Percentiles rank a stretch among this genome's conserved stretches.
phyloP scores from a whole-genome alignment of 2,797 vertebrate species.

The Thripadectes ignobilis region DNA sequence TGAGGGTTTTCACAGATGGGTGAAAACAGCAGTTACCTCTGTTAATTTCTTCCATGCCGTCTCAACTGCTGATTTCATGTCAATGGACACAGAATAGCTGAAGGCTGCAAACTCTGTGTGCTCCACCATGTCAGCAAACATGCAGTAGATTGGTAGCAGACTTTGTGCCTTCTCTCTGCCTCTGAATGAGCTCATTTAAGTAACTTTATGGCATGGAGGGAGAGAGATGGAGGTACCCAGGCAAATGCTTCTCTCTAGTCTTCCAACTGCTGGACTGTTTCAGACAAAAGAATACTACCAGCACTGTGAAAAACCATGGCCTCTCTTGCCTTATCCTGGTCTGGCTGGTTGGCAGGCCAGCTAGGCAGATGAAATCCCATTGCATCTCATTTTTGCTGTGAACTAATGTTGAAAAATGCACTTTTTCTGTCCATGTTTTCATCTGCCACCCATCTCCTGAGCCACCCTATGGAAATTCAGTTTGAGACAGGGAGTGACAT shows the following conservation, averaged over 20 bases:
- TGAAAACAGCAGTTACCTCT: not conserved
- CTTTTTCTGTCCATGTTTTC: not conserved
- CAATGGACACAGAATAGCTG: not conserved
- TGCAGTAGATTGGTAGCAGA: not conserved
- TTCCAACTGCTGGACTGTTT: not conserved
- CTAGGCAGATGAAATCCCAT: not conserved
- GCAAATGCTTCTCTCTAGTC: not conserved
- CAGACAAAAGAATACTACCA: not conserved
- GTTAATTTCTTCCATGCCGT: not conserved
- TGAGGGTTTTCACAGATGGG: not conserved
- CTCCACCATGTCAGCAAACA: not conserved
- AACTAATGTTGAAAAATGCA: not conserved
- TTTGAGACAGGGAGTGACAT: not conserved
- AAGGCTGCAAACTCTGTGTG: not conserved
- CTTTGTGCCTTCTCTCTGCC: not conserved
- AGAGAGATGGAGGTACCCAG: not conserved
- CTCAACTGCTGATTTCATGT: not conserved
- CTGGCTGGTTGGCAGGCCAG: not conserved
- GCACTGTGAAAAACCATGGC: not conserved
- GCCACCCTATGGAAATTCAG: not conserved
- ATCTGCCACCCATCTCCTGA: not conserved
- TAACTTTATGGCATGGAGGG: not conserved
- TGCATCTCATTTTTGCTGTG: not conserved
- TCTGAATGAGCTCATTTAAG: not conserved
- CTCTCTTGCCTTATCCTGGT: not conserved